Evolutionary conservation across 2,113 vertebrate genomes (phyloP), one percentile per base, ranked within the genome.

Genomic region (Patagioenas fasciata): DNA sequence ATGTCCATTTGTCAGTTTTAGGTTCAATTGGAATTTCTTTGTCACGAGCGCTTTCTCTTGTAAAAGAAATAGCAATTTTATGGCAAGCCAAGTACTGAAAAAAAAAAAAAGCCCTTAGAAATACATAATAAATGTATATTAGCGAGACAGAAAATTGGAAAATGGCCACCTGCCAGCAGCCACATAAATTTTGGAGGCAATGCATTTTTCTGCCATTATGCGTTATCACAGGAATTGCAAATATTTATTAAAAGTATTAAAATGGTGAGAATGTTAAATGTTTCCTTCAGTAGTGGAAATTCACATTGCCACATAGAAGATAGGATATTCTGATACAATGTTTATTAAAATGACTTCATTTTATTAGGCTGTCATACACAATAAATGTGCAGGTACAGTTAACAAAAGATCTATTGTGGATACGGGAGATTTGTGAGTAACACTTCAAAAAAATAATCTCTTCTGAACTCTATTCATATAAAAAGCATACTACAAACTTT

Each of bases 231-330:
- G 95, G 97, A 97, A 98, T 97, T 98, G 97, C 97, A 98, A 98
- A 98, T 98, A 98, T 98, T 98, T 98, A 98, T 98, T 98, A 98
- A 98, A 98, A 98, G 96, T 97, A 98, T 98, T 98, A 98, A 98
- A 98, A 98, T 97, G 94, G 95, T 96, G 91, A 98, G 96, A 97
- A 98, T 98, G 98, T 98, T 98, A 98, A 98, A 98, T 98, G 97
- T 96, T 98, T 98, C 97, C 97, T 98, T 97, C 97, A 98, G 97
- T 91, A 95, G 97, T 96, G 92, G 97, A 97, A 98, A 98, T 97
- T 96, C 82, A 14, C 97, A 86, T 85, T 97, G 97, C 96, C 95
- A 94, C 93, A 95, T 64, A 96, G 97, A 97, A 97, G 97, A 98
- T 97, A 96, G 94, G 97, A 93, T 98, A 98, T 97, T 98, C 97